These are phyloP conservation scores for Muntiacus muntjak DNA, from an alignment of 2,113 vertebrate genomes.

Conservation along the genomic window DNA sequence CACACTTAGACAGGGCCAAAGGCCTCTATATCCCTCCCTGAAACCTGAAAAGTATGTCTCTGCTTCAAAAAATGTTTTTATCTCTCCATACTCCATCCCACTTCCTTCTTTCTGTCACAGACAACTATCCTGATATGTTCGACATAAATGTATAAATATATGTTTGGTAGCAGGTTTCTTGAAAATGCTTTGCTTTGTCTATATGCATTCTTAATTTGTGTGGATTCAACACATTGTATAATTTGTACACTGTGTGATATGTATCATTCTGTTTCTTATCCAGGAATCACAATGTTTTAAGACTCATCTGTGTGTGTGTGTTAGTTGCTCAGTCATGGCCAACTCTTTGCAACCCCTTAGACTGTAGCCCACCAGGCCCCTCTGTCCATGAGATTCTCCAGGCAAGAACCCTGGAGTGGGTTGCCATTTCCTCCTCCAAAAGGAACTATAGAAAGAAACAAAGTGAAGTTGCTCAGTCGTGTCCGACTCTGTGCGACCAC, in stretches of 20 bases:
- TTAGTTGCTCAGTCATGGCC: background rate
- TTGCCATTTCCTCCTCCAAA: background rate
- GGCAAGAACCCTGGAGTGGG: background rate
- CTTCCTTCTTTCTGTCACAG: background rate
- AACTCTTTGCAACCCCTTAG: background rate
- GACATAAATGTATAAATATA: background rate
- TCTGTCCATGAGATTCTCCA: background rate
- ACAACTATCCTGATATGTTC: background rate
- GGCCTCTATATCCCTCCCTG: too few species aligned
- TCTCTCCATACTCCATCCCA: background rate
- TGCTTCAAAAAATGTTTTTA: background rate
- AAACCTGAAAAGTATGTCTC: background rate
- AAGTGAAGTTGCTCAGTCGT: background rate
- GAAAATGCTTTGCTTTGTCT: background rate
- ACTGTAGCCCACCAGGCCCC: background rate
- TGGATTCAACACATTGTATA: background rate
- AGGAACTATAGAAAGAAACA: background rate
- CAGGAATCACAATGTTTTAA: background rate
- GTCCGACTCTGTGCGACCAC: rapidly evolving
- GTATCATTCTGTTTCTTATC: background rate
- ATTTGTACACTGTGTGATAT: background rate
- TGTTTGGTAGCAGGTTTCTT: background rate
- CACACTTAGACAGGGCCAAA: background rate
- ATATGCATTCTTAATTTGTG: background rate
- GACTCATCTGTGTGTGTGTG: background rate